Base-by-base conservation (phyloP, 2,113 vertebrate species). In the Origma solitaria region DNA sequence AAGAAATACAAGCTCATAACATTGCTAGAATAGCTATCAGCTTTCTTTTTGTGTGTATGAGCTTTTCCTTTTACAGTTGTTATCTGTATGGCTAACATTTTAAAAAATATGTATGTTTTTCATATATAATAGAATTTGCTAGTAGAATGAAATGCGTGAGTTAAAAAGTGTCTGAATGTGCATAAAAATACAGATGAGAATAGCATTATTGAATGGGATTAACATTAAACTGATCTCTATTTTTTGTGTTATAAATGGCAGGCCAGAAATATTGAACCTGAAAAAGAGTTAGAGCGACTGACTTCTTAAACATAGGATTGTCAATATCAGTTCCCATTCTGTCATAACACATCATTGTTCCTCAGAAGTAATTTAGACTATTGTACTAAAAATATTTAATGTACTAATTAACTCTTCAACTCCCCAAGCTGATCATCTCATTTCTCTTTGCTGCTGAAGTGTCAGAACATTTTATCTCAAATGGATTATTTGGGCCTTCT, bases 401-500 rank as follows among this genome's bases (percentile, higher is more conserved):
- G 80, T 68, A 64, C 70, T 95, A 94, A 96, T 96, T 92, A 95
- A 97, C 97, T 96, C 94, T 86, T 97, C 72, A 90, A 33, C 37
- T 58, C 44, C 88, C 78, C 13, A 62, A 93, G 86, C 75, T 86
- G 86, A 61, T 33, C 21, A 40, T 95, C 96, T 94, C 70, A 81
- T 96, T 94, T 88, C 89, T 94, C 62, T 95, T 91, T 35, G 14
- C 37, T 77, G 76, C 66, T 79, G 70, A 80, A 92, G 92, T 57
- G 81, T 91, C 92, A 77, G 94, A 57, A 76, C 92, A 83, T 94
- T 97, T 97, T 90, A 94, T 96, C 96, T 96, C 89, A 82, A 93
- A 95, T 54, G 95, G 97, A 95, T 97, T 93, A 94, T 93, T 95
- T 83, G 86, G 83, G 86, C 85, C 95, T 92, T 60, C 95, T 97